phyloP scores from a whole-genome alignment of 2,888 invertebrate species.

The Brachycybe producta region DNA sequence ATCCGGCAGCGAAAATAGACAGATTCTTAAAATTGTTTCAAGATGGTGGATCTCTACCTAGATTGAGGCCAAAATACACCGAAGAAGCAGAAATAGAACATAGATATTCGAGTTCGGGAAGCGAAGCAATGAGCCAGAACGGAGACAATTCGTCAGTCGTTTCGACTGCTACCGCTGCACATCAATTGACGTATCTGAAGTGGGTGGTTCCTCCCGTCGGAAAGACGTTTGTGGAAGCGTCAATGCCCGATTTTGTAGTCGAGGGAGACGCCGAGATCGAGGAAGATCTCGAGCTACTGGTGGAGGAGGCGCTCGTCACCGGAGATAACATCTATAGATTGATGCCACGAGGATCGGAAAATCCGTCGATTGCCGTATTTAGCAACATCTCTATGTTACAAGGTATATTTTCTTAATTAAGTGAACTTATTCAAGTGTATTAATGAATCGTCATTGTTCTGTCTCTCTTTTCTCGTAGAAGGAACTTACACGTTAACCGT shows the following conservation, averaged over 20 bases:
- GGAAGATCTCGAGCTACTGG: constrained; percentile 13
- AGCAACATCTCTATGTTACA: constrained; percentile 8
- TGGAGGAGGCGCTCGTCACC: constrained; percentile 12
- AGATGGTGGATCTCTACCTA: constrained; percentile 8
- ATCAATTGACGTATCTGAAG: not conserved
- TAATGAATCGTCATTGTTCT: not conserved
- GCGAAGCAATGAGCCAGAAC: not conserved
- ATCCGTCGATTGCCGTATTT: constrained; percentile 9
- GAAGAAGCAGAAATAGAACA: constrained; percentile 2
- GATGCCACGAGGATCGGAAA: constrained; percentile 6
- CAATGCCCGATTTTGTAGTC: constrained; percentile 11
- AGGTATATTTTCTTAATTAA: not conserved
- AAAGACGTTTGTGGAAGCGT: not conserved
- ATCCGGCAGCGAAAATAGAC: constrained; percentile 11
- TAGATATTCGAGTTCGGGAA: not conserved
- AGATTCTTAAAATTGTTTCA: constrained; percentile 12
- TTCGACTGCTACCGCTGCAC: too few relatives aligned
- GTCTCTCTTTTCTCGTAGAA: not conserved
- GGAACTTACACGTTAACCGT: constrained; percentile 13
- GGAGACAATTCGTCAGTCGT: too few relatives aligned
- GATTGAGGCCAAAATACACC: constrained; percentile 10
- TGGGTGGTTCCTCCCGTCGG: constrained; percentile 7
- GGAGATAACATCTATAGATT: constrained; percentile 12
- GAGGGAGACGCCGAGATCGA: constrained; percentile 9
- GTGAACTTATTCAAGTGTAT: not conserved